Conservation (phyloP, 2,113 vertebrate genomes). For the Protobothrops mucrosquamatus region DNA sequence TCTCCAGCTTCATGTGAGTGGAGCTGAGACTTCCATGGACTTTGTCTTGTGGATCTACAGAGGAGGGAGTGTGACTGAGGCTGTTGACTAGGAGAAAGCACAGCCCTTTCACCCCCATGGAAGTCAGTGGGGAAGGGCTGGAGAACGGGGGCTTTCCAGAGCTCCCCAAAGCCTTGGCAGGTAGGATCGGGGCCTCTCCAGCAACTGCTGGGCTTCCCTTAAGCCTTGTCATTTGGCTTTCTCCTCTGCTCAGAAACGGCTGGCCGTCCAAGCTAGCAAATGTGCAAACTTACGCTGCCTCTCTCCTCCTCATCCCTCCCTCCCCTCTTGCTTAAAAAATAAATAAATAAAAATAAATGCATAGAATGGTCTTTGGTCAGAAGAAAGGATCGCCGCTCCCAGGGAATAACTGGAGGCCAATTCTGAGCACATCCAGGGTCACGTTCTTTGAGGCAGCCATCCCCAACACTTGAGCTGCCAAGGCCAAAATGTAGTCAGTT, state of each 20-base stretch:
- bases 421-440: not conserved
- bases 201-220: not conserved
- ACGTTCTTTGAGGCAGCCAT: not conserved
- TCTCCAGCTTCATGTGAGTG: not conserved
- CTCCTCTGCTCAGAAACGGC: not conserved
- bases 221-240: not conserved
- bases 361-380: conserved; percentile 62
- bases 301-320: not conserved
- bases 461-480: not conserved
- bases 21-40: not conserved
- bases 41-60: not conserved
- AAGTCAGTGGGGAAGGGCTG: not conserved
- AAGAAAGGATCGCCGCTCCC: conserved; percentile 4
- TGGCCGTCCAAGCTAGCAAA: no score
- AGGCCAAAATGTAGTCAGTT: not conserved
- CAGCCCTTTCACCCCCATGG: not conserved
- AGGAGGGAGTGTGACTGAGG: not conserved
- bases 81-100: not conserved
- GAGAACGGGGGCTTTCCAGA: not conserved
- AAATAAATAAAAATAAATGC: conserved; percentile 42
- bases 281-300: conserved; percentile 1
- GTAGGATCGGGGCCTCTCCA: not conserved
- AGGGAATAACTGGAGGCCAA: not conserved
- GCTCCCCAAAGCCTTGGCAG: not conserved
- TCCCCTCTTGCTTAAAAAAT: fast-evolving